Base-by-base conservation (phyloP, 2,113 vertebrate species). In the Rostratula benghalensis region DNA sequence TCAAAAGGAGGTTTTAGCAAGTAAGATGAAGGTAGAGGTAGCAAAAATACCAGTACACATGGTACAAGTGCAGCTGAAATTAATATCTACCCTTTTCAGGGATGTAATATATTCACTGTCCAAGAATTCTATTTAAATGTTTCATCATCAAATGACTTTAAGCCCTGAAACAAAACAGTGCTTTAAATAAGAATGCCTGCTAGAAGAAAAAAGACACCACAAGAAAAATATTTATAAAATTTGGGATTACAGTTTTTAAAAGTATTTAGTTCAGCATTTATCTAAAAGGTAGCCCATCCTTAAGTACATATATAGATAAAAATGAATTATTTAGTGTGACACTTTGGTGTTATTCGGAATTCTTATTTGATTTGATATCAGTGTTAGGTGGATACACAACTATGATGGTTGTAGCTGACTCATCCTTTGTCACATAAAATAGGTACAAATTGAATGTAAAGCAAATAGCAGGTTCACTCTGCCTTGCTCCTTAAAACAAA, bases 181-280 rank as follows among this genome's bases (percentile, higher is more conserved):
- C 35, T 93, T 96, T 95, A 87, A 95, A 83, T 69, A 92, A 93
- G 35, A 28, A 70, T 96, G 30, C 11, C 46, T 85, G 18, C 39
- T 82, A 54, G 69, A 83, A 87, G 68, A 33, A 89, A 97, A 94
- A 94, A 27, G 56, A 46, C 35, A 78, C 61, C 80, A 60, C 51
- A 65, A 91, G n/a, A 65, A 79, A 95, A 95, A 71, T 77, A 90
- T 21, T 75, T 86, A 41, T 81, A 65, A 28, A 82, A 74, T 5
- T 93, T 57, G 8, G 22, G 53, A 57, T 89, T 79, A 91, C 31
- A 78, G 33, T 6, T 18, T 93, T 97, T 94, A 71, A 83, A 74
- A 19, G 60, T 57, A 75, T 88, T 96, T 87, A 51, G 24, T 65
- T 95, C 70, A 91, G n/a, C 68, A 45, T 84, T 89, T 93, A 48